Conservation (phyloP, 2,888 invertebrate species). For the Sinelater perroti region DNA sequence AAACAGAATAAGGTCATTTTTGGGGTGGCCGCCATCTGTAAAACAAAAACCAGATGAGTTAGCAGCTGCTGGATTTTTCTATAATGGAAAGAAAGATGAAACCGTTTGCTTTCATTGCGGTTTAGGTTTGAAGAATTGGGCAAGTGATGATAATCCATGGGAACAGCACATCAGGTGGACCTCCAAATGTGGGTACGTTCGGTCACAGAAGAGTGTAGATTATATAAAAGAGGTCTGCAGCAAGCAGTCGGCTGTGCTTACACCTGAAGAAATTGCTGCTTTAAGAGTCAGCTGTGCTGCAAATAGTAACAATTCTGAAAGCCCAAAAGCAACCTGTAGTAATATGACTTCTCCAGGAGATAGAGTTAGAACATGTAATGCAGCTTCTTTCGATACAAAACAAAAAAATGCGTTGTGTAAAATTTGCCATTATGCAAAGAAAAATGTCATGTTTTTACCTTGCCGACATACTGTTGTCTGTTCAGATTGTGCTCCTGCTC, state of each 20-base stretch:
- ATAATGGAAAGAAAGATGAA: conserved; percentile 87
- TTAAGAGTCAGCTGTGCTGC: conserved; percentile 28
- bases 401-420: not conserved
- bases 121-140: conserved; percentile 93
- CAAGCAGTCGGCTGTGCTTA: conserved; percentile 63
- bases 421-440: not conserved
- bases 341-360: conserved; percentile 31
- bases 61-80: conserved; percentile 91
- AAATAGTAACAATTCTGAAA: conserved; percentile 27
- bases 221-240: conserved; percentile 73
- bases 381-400: too few species aligned
- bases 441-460: not conserved
- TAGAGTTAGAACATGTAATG: too few species aligned
- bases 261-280: conserved; percentile 50
- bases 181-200: conserved; percentile 84
- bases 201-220: conserved; percentile 80
- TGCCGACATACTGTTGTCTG: not conserved
- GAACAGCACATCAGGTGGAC: conserved; percentile 95
- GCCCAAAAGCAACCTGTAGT: conserved; percentile 29
- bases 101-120: conserved; percentile 94
- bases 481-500: not conserved
- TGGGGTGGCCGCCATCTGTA: conserved; percentile 81
- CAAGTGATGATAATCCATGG: conserved; percentile 90
- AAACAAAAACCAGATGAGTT: conserved; percentile 76
- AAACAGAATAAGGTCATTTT: conserved; percentile 75